A percentile compares a stretch with the other conserved stretches of the same genome.
Conservation (phyloP, 1,140 invertebrate species). For the Platyscapa corneri region DNA sequence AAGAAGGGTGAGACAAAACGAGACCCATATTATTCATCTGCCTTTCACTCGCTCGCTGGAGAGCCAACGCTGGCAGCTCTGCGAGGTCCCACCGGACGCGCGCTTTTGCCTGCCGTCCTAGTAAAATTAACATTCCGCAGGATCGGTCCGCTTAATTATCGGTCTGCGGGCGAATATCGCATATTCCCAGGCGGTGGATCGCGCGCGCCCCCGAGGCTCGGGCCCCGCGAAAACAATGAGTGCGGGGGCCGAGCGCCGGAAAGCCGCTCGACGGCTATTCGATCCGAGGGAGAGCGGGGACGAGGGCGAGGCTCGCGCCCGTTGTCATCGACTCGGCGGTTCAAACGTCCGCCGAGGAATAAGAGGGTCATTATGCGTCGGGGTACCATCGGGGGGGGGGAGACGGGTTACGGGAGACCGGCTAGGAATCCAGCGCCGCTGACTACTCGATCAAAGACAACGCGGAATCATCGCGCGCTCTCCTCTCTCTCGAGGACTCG, state of each 20-base stretch:
- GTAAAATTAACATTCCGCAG: neutral
- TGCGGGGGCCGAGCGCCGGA: neutral
- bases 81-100: constrained; percentile 5
- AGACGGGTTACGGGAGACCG: neutral
- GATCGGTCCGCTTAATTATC: constrained; percentile 18
- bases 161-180: neutral
- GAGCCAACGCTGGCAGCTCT: constrained; percentile 12
- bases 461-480: constrained; percentile 43
- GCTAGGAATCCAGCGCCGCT: constrained; percentile 6
- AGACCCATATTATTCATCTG: constrained; percentile 62
- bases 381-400: no score
- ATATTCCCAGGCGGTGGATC: neutral
- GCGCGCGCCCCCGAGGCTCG: no score
- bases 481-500: no score
- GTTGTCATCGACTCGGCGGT: constrained; percentile 21
- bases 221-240: neutral
- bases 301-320: neutral
- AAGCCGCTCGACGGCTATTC: neutral
- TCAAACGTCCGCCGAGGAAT: constrained; percentile 5
- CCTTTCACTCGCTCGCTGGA: constrained; percentile 48
- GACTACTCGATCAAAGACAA: constrained; percentile 31
- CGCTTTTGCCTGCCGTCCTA: neutral
- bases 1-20: constrained; percentile 44
- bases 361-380: neutral
- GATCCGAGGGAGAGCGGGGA: neutral